Conservation (phyloP, 2,113 vertebrate species). For the Halichoeres trimaculatus region DNA sequence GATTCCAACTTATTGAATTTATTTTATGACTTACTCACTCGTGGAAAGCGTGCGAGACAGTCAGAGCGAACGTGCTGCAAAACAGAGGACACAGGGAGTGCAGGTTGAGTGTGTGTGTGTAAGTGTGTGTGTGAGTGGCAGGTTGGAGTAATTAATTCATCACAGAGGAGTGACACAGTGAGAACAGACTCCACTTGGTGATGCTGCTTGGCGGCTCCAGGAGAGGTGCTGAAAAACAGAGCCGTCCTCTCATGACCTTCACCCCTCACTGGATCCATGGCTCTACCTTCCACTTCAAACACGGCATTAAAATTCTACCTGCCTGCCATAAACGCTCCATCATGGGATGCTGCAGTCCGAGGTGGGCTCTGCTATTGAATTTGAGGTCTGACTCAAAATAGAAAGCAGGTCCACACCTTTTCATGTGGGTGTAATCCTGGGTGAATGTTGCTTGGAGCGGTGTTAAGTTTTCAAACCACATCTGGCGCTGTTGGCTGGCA, state of each 20-base stretch:
- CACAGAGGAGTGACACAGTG: slow-evolving; percentile 17
- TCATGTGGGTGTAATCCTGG: slow-evolving; percentile 2
- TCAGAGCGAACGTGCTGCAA: neutral
- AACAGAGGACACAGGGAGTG: slow-evolving; percentile 6
- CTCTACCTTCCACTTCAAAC: slow-evolving; percentile 22
- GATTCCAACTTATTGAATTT: slow-evolving; percentile 20
- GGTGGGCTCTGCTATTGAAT: slow-evolving; percentile 15
- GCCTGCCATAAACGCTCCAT: slow-evolving; percentile 12
- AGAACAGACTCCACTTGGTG: slow-evolving; percentile 28
- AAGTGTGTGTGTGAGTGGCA: slow-evolving; percentile 18
- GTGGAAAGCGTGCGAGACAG: neutral
- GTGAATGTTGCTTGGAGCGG: neutral
- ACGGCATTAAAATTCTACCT: slow-evolving; percentile 51
- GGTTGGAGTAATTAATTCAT: slow-evolving; percentile 50
- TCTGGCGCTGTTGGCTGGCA: neutral
- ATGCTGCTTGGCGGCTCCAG: slow-evolving; percentile 31
- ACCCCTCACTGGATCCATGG: neutral
- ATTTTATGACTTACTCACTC: slow-evolving; percentile 18
- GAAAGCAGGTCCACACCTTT: slow-evolving; percentile 1
- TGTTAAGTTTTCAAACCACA: neutral
- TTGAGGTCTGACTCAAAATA: slow-evolving; percentile 16
- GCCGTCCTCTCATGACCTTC: slow-evolving; percentile 34
- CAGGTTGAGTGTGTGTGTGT: slow-evolving; percentile 4
- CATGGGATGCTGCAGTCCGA: slow-evolving; percentile 2
- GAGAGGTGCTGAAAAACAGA: slow-evolving; percentile 31